Evolutionary conservation across 2,113 vertebrate genomes (phyloP), one percentile per base, ranked within the genome.

Genomic region (Sorex fumeus): DNA sequence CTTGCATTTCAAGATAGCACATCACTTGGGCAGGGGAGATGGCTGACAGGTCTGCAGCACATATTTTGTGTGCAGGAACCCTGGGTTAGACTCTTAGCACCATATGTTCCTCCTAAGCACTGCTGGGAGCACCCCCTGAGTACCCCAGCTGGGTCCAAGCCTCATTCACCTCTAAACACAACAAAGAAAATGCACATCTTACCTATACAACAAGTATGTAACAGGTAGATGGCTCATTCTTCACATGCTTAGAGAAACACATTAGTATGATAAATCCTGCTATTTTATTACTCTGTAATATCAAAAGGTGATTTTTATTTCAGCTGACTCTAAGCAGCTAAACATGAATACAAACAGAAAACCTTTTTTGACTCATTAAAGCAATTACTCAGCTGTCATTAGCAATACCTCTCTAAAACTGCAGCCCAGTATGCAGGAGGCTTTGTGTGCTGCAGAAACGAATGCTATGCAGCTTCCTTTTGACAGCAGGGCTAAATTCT

Each of bases 261-360:
- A 94, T 88, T 86, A 64, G 80, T 87, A 94, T 95, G 71, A 93
- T 36, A 91, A 84, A 19, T 91, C 19, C 36, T 10, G 25, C 0
- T 86, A 94, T 91, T 79, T 80, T 40, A 97, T 43, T 43, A 97
- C 47, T 67, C 90, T 94, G 47, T 23, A 89, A 77, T 87, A 93
- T 27, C 84, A 84, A 91, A n/a, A 94, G 82, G 91, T 87, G 88
- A 4, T 86, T 81, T 40, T 60, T 84, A 93, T 91, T 89, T 96
- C 67, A 94, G 69, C 13, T 64, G 77, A 96, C 93, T 87, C 0
- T 95, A 97, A 92, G 66, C 81, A 85, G 74, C 25, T 93, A 47
- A 69, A 93, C 32, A 90, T 0, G 1, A 70, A 85, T 96, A 16
- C 95, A 95, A 64, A 94, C 75, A 87, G 47, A 66, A 84, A 3